Conservation (phyloP, 2,797 vertebrate species). For the Phalanger gymnotis region DNA sequence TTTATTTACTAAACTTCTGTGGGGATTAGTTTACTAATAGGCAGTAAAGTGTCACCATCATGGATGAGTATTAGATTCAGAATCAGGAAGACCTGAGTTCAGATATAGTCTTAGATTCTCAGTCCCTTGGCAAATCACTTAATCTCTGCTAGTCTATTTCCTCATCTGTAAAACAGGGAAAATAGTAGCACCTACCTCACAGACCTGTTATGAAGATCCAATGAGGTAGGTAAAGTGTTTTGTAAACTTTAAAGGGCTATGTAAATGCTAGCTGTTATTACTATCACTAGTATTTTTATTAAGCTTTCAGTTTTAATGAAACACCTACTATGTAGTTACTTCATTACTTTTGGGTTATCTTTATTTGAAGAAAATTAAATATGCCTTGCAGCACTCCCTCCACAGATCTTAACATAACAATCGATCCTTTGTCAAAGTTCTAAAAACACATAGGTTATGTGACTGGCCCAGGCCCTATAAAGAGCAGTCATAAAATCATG, state of each 20-base stretch:
- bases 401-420: background rate
- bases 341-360: background rate
- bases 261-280: background rate
- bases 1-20: slow-evolving; percentile 33
- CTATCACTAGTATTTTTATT: background rate
- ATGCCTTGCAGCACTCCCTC: background rate
- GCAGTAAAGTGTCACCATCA: background rate
- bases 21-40: background rate
- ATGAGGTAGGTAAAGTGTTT: background rate
- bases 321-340: background rate
- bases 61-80: background rate
- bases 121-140: background rate
- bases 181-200: background rate
- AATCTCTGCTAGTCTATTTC: background rate
- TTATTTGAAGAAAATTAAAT: slow-evolving; percentile 9
- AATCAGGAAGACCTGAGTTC: background rate
- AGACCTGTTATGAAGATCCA: background rate
- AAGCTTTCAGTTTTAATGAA: background rate
- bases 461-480: background rate
- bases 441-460: slow-evolving; percentile 17
- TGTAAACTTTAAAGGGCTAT: background rate
- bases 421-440: slow-evolving; percentile 9
- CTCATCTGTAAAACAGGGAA: background rate
- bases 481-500: background rate
- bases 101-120: background rate